Percentiles rank a stretch among this genome's conserved stretches.
Evolutionary conservation across 2,113 vertebrate species (phyloP).

Genomic region (Pseudorasbora parva): DNA sequence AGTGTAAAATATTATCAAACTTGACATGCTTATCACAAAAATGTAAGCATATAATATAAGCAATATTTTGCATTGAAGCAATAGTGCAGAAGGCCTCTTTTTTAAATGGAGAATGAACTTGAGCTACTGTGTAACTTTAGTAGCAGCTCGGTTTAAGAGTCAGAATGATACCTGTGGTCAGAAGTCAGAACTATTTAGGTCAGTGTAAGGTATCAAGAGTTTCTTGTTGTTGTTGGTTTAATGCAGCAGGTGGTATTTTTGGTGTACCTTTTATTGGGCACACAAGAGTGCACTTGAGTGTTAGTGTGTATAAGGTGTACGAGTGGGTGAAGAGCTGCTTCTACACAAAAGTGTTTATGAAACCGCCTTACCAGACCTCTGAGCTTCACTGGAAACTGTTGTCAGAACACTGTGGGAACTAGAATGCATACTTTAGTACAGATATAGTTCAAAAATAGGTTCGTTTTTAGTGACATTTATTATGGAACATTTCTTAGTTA

Average conservation of each 20-base stretch:
- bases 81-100: neutral
- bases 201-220: neutral
- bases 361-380: neutral
- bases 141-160: neutral
- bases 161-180: constrained; percentile 1
- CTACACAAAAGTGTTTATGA: neutral
- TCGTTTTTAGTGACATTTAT: neutral
- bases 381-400: neutral
- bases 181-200: constrained; percentile 5
- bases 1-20: neutral
- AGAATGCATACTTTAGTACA: neutral
- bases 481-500: no score
- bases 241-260: neutral
- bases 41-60: no score
- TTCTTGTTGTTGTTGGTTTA: neutral
- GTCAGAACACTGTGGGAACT: neutral
- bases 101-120: neutral
- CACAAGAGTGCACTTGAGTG: neutral
- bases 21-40: neutral
- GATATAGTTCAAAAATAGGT: neutral
- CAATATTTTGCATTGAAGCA: neutral
- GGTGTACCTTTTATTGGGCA: neutral
- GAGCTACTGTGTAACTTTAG: neutral
- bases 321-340: neutral
- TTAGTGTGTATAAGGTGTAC: neutral